Conservation (phyloP, 2,888 invertebrate species). For the Drymonia ruficornis region DNA sequence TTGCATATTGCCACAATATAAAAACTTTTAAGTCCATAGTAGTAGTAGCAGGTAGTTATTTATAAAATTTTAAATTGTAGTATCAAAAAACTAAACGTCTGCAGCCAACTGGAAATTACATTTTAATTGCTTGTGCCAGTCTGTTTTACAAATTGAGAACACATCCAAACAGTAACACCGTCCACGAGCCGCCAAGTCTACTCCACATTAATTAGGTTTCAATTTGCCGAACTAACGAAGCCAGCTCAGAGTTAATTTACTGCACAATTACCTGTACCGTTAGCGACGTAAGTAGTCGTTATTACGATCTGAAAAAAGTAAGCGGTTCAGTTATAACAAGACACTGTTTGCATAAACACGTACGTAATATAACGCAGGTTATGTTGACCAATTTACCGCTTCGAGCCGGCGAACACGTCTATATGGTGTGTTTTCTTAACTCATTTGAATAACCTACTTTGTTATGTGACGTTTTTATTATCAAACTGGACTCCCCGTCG, state of each 20-base stretch:
- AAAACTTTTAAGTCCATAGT: too few species aligned
- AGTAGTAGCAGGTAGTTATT: too few species aligned
- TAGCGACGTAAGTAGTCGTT: constrained; percentile 19
- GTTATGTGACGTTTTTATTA: background rate
- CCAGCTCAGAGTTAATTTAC: constrained; percentile 27
- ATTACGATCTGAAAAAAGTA: constrained; percentile 30
- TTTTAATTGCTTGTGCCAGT: background rate
- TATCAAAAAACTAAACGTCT: too few species aligned
- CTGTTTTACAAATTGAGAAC: background rate
- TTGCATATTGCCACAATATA: too few species aligned
- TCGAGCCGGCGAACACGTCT: background rate
- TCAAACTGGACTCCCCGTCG: too few species aligned
- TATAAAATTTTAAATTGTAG: too few species aligned
- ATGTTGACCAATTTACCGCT: constrained; percentile 15
- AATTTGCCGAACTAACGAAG: constrained; percentile 46
- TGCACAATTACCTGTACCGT: constrained; percentile 25
- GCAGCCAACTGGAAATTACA: background rate
- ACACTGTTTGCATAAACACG: constrained; percentile 24
- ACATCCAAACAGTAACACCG: constrained; percentile 2
- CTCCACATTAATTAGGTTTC: constrained; percentile 50
- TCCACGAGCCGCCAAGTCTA: constrained; percentile 43
- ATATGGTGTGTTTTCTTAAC: background rate
- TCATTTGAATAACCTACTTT: background rate
- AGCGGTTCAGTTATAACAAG: constrained; percentile 16
- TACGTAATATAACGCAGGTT: constrained; percentile 21